A percentile compares a stretch with the other conserved stretches of the same genome.
phyloP scores from a whole-genome alignment of 2,113 vertebrate species.

The Heptranchias perlo region DNA sequence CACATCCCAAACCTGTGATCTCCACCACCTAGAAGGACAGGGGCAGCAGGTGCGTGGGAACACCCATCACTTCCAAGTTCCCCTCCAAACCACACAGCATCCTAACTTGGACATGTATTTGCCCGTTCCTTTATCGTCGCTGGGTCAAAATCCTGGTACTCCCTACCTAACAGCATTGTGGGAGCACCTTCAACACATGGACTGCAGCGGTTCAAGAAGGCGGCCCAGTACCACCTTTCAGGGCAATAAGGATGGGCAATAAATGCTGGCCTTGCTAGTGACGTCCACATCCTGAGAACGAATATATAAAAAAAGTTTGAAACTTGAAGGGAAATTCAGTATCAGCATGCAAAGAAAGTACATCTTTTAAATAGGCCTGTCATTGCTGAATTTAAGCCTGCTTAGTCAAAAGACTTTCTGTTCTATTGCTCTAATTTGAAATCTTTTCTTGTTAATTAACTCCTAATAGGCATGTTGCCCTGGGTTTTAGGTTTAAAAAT shows the following conservation, averaged over 20 bases:
- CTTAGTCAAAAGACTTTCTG: neutral
- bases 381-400: neutral
- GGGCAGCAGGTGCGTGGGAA: neutral
- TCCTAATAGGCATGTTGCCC: slow-evolving; percentile 23
- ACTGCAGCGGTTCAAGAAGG: neutral
- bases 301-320: neutral
- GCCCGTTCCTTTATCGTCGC: neutral
- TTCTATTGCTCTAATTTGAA: slow-evolving; percentile 22
- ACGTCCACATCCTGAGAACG: neutral
- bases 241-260: neutral
- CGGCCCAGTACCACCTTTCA: neutral
- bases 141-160: neutral
- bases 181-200: neutral
- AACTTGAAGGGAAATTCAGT: neutral
- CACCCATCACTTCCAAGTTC: neutral
- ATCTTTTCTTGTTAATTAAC: slow-evolving; percentile 25
- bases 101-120: neutral
- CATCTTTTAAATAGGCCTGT: neutral
- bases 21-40: neutral
- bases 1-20: neutral
- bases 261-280: neutral
- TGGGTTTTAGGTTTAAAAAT: slow-evolving; percentile 32
- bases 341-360: no score
- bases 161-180: neutral
- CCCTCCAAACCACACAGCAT: neutral